Evolutionary conservation across 2,888 invertebrate species (phyloP).

Genomic region (Cerceris rybyensis): DNA sequence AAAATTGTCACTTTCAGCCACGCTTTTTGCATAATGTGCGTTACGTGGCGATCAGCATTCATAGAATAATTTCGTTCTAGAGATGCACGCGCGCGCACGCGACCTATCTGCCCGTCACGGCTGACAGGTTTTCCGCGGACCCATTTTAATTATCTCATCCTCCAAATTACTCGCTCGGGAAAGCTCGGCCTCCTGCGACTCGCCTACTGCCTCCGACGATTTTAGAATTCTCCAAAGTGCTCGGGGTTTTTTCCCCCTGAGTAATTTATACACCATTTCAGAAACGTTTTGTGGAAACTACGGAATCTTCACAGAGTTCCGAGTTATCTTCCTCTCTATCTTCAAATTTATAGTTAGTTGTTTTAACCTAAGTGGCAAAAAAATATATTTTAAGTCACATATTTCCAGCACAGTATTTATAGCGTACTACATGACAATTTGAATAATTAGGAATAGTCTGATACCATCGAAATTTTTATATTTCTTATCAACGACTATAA

Average conservation of each 20-base stretch:
- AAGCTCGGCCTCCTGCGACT: slow-evolving; percentile 52
- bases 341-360: too few relatives aligned
- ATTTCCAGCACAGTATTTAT: too few relatives aligned
- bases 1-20: slow-evolving; percentile 75
- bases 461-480: too few relatives aligned
- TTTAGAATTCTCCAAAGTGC: slow-evolving; percentile 17
- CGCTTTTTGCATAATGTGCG: slow-evolving; percentile 74
- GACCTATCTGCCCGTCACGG: slow-evolving; percentile 74
- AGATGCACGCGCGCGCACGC: slow-evolving; percentile 56
- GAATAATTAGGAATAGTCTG: too few relatives aligned
- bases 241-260: neutral
- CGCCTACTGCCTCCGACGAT: slow-evolving; percentile 9
- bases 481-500: too few relatives aligned
- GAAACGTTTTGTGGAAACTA: too few relatives aligned
- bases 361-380: too few relatives aligned
- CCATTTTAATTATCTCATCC: slow-evolving; percentile 74
- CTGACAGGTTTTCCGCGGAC: slow-evolving; percentile 71
- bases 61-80: slow-evolving; percentile 78
- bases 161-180: slow-evolving; percentile 71
- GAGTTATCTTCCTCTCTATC: too few relatives aligned
- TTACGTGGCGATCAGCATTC: slow-evolving; percentile 76
- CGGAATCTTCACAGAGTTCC: too few relatives aligned
- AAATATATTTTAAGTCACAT: too few relatives aligned
- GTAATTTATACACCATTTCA: too few relatives aligned
- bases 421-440: too few relatives aligned